Base-by-base conservation (phyloP, 1,140 invertebrate species). In the Mylabris phalerata region DNA sequence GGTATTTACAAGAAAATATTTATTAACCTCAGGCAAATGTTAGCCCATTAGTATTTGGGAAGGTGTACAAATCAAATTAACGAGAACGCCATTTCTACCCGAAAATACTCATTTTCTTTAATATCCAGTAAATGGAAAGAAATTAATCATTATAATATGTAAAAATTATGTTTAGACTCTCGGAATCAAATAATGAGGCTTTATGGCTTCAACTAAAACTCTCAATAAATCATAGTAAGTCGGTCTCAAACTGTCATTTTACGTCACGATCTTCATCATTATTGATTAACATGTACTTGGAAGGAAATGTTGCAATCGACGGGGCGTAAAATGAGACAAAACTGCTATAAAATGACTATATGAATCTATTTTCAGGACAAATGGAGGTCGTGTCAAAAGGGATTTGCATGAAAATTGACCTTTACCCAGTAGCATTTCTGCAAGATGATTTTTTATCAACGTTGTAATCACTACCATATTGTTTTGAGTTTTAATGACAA, bases 381-480 rank as follows among this genome's bases (percentile, higher is more conserved):
- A 68, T 66, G 58, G 59, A 59, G 62, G 60, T 65, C 60, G 51
- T 66, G 64, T 66, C 66, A 66, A 57, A 42, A 55, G 49, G 60
- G 62, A 68, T 68, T 68, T 68, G 61, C 66, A 68, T 68, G 56
- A 66, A 68, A 68, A 68, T 68, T 68, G 64, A 68, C 66, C 64
- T 63, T 56, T 66, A 55, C 24, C 45, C 32, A 7, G 32, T 3
- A 32, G 4, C 7, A 7, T 32, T 32, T 32, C 7, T 5, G 32
- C 7, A 32, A 32, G 32, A 32, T 7, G 7, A 32, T 32, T 32
- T 32, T 32, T 32, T 32, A 32, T 32, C 32, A 7, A 32, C 7
- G 32, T 32, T 32, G 32, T 32, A 7, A 32, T 5, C 32, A 32
- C 32, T 19, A 19, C 19, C 19, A 19, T 19, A 19, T 19, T 19